Percentiles rank a stretch among this genome's conserved stretches.
phyloP scores from a whole-genome alignment of 2,888 invertebrate genomes.

The Malthinus seriepunctatus region DNA sequence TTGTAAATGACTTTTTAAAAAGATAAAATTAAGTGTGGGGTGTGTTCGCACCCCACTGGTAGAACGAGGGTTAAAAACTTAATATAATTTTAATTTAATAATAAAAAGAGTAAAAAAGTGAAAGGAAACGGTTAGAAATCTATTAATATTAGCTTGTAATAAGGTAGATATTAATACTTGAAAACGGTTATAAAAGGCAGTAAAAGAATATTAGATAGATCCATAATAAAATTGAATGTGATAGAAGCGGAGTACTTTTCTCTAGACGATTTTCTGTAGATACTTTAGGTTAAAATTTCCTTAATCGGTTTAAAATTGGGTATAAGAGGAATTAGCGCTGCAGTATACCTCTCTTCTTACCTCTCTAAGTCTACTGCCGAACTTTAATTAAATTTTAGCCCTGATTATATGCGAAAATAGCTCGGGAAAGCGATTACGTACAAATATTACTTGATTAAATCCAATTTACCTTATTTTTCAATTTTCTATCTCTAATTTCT shows the following conservation, averaged over 20 bases:
- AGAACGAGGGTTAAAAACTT: too few species aligned
- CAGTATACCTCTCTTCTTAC: constrained; percentile 48
- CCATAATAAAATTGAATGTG: constrained; percentile 38
- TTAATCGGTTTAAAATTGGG: constrained; percentile 55
- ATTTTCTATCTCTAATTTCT: constrained; percentile 30
- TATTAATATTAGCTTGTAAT: too few species aligned
- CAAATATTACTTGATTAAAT: constrained; percentile 54
- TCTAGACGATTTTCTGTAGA: constrained; percentile 39
- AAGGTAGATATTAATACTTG: too few species aligned
- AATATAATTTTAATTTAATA: too few species aligned
- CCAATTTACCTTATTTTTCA: constrained; percentile 48
- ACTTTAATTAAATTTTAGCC: constrained; percentile 54
- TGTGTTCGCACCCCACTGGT: too few species aligned
- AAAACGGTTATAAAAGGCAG: constrained; percentile 9
- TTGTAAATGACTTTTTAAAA: too few species aligned
- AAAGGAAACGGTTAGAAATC: too few species aligned
- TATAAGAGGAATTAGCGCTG: constrained; percentile 49
- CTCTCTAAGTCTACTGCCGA: constrained; percentile 46
- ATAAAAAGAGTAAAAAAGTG: too few species aligned
- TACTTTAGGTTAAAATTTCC: constrained; percentile 50
- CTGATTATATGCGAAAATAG: constrained; percentile 52
- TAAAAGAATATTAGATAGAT: constrained; percentile 32
- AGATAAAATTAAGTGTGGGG: too few species aligned
- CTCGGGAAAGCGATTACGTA: constrained; percentile 48
- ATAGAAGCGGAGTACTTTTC: constrained; percentile 37